These are phyloP conservation scores for Tragelaphus eurycerus DNA, from an alignment of 2,797 vertebrate species.

Conservation along the genomic window DNA sequence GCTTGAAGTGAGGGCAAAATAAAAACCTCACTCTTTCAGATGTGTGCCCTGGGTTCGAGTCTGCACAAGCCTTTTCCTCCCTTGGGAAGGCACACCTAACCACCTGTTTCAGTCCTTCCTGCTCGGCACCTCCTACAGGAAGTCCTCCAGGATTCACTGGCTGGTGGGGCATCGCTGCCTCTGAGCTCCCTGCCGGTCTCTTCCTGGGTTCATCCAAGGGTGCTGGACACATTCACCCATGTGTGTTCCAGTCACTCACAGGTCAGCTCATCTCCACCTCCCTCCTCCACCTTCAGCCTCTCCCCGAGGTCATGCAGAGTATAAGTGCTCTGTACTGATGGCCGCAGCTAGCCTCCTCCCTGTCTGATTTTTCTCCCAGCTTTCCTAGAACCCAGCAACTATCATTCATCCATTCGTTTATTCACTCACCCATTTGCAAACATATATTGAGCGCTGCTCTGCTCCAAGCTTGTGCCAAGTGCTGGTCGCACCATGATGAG, in stretches of 20 bases:
- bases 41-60: not conserved
- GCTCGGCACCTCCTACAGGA: not conserved
- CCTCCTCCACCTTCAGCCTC: too few species aligned
- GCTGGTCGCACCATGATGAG: not conserved
- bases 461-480: not conserved
- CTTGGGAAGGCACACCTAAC: too few species aligned
- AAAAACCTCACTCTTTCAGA: not conserved
- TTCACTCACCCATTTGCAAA: not conserved
- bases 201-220: not conserved
- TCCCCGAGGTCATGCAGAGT: not conserved
- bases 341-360: not conserved
- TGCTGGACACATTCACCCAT: not conserved
- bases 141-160: not conserved
- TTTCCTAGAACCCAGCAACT: not conserved
- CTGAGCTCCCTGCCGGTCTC: not conserved
- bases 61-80: not conserved
- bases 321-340: rapidly evolving
- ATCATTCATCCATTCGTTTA: not conserved
- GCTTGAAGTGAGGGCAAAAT: not conserved
- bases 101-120: not conserved
- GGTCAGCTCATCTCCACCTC: not conserved
- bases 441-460: rapidly evolving
- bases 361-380: not conserved
- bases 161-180: not conserved
- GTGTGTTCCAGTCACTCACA: rapidly evolving